A percentile compares a stretch with the other conserved stretches of the same genome.
Conservation (phyloP, 2,888 invertebrate genomes). For the Aricia artaxerxes region DNA sequence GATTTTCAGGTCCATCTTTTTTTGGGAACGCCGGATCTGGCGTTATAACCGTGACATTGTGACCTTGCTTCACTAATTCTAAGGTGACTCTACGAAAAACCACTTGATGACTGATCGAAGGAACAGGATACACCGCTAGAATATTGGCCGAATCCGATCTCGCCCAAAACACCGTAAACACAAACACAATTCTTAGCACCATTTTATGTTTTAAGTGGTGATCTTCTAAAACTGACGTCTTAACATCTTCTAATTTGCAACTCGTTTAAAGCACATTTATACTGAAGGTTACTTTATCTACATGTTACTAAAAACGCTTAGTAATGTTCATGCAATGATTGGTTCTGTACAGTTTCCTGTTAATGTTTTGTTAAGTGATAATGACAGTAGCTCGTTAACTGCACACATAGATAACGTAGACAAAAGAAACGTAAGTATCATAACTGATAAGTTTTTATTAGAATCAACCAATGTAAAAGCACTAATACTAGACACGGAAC, state of each 20-base stretch:
- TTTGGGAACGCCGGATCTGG: slow-evolving; percentile 55
- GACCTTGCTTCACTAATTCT: slow-evolving; percentile 62
- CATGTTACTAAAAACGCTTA: too few relatives aligned
- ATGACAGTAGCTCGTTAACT: too few relatives aligned
- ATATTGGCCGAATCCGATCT: slow-evolving; percentile 43
- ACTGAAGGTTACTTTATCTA: too few relatives aligned
- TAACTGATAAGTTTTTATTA: too few relatives aligned
- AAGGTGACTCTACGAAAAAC: slow-evolving; percentile 57
- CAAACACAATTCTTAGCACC: neutral
- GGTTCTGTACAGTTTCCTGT: too few relatives aligned
- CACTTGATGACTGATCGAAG: slow-evolving; percentile 69
- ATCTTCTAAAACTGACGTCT: neutral
- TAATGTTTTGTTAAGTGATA: too few relatives aligned
- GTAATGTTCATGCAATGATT: too few relatives aligned
- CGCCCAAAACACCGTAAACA: neutral
- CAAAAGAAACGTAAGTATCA: too few relatives aligned
- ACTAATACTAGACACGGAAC: too few relatives aligned
- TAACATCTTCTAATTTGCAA: neutral
- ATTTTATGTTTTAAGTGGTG: neutral
- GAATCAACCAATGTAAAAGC: too few relatives aligned
- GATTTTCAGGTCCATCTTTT: slow-evolving; percentile 49
- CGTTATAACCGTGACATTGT: slow-evolving; percentile 63
- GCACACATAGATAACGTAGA: too few relatives aligned
- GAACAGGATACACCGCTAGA: slow-evolving; percentile 54
- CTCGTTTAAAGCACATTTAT: neutral